Evolutionary conservation across 1,140 invertebrate genomes (phyloP).

Genomic region (Scaptomyza graminum): DNA sequence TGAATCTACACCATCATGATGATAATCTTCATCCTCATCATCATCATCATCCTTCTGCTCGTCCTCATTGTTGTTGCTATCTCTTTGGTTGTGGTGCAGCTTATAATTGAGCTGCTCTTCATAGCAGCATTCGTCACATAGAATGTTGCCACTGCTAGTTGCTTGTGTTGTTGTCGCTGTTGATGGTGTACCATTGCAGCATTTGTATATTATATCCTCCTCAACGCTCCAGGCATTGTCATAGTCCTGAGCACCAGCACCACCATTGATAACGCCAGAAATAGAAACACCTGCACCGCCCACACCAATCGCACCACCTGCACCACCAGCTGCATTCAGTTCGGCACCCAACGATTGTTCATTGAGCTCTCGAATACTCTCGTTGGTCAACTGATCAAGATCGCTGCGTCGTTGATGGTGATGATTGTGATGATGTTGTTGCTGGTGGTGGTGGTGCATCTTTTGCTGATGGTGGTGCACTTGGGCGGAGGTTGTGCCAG

Average conservation of each 20-base stretch:
- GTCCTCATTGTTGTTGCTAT: slow-evolving; percentile 48
- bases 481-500: slow-evolving; percentile 78
- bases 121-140: slow-evolving; percentile 67
- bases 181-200: slow-evolving; percentile 49
- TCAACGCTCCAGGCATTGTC: slow-evolving; percentile 80
- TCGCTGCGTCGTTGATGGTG: slow-evolving; percentile 64
- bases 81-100: slow-evolving; percentile 58
- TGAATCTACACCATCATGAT: not conserved
- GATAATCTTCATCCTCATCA: not conserved
- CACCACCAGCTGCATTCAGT: slow-evolving; percentile 15
- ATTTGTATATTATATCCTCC: slow-evolving; percentile 76
- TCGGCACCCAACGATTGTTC: slow-evolving; percentile 61
- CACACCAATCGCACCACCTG: not conserved
- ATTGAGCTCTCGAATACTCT: slow-evolving; percentile 74
- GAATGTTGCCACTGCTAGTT: slow-evolving; percentile 33
- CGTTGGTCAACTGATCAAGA: slow-evolving; percentile 80
- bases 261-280: not conserved
- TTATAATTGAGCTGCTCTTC: slow-evolving; percentile 68
- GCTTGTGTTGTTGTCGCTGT: slow-evolving; percentile 36
- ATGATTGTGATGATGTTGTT: slow-evolving; percentile 46
- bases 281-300: not conserved
- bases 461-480: slow-evolving; percentile 67
- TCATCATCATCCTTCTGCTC: slow-evolving; percentile 26
- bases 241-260: slow-evolving; percentile 33
- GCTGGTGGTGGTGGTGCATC: slow-evolving; percentile 13